A percentile compares a stretch with the other conserved stretches of the same genome.
These are phyloP conservation scores for Torymus tubicola DNA, from an alignment of 2,888 invertebrate species.

Conservation along the genomic window DNA sequence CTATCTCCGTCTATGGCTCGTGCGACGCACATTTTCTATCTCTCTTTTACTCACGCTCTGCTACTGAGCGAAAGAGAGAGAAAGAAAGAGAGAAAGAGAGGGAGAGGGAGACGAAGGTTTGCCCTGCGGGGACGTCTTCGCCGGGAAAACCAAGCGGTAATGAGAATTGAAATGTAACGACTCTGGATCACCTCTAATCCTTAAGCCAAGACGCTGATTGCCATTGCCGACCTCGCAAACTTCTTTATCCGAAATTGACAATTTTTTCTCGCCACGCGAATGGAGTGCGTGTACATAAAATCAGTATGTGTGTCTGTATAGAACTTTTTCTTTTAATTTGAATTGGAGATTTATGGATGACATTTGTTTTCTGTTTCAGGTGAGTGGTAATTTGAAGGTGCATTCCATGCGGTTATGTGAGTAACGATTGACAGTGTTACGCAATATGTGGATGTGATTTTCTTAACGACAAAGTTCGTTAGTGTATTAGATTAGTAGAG, in stretches of 20 bases:
- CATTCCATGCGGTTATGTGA: not conserved
- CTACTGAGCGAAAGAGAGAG: not conserved
- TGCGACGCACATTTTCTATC: not conserved
- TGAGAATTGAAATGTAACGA: constrained; percentile 67
- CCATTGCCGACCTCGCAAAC: constrained; percentile 39
- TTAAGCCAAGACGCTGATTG: constrained; percentile 61
- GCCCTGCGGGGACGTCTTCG: constrained; percentile 55
- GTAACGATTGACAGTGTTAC: too few relatives aligned
- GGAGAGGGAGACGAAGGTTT: constrained; percentile 42
- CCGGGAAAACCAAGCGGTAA: constrained; percentile 61
- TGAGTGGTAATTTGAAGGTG: constrained; percentile 20
- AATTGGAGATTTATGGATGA: not conserved
- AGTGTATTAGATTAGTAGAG: too few relatives aligned
- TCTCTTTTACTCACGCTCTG: not conserved
- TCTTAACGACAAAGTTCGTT: too few relatives aligned
- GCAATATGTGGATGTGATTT: too few relatives aligned
- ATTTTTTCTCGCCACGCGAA: constrained; percentile 6
- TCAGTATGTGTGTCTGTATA: too few relatives aligned
- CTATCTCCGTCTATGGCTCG: constrained; percentile 60
- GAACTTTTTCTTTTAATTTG: not conserved
- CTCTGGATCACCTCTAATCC: constrained; percentile 63
- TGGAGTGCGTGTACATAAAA: too few relatives aligned
- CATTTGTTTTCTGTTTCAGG: constrained; percentile 36
- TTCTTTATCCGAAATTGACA: constrained; percentile 34
- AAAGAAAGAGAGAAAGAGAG: constrained; percentile 56